Evolutionary conservation across 2,113 vertebrate genomes (phyloP).

Genomic region (Varanus salvator): DNA sequence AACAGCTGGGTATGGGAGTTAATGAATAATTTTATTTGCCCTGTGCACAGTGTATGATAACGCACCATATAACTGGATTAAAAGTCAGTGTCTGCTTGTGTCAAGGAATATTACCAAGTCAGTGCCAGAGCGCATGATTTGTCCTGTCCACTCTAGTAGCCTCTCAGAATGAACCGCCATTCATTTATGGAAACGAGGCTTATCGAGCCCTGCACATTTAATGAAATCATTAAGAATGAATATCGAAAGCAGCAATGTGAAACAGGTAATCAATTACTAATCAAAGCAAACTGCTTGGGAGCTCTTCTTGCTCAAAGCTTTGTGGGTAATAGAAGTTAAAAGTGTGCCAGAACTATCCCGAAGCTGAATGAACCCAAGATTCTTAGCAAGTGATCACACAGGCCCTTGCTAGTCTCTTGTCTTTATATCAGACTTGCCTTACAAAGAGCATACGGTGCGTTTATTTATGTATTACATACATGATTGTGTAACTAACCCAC

Average conservation of each 20-base stretch:
- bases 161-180: background rate
- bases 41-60: background rate
- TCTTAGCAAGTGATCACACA: background rate
- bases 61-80: background rate
- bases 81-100: background rate
- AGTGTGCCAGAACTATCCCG: background rate
- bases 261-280: slow-evolving; percentile 12
- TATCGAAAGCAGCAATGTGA: slow-evolving; percentile 2
- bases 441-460: background rate
- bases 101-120: background rate
- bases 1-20: background rate
- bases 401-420: background rate
- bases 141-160: background rate
- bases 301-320: background rate
- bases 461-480: no score
- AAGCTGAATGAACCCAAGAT: background rate
- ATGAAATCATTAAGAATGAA: background rate
- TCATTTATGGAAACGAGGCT: background rate
- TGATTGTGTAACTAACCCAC: background rate
- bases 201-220: slow-evolving; percentile 1
- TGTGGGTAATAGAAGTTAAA: slow-evolving; percentile 2
- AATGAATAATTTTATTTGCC: background rate
- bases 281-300: slow-evolving; percentile 30
- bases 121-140: background rate
- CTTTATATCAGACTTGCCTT: background rate